Evolutionary conservation across 2,797 vertebrate genomes (phyloP), one percentile per base, ranked within the genome.

Genomic region (Enteromius radiatus): DNA sequence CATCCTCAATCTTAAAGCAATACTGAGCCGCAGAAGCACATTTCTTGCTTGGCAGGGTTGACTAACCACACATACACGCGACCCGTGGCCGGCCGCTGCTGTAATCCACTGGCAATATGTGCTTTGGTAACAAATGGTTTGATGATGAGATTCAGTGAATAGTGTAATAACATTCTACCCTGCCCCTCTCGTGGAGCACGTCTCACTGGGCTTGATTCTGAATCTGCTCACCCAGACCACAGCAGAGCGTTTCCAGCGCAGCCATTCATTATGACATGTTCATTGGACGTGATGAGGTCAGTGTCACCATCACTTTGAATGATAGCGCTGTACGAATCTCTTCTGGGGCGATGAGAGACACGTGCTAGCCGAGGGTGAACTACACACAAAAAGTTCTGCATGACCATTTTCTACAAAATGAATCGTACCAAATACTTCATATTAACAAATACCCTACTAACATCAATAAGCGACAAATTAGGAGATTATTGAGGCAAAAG

Each of bases 41-140:
- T 86, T 87, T 84, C 84, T 84, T 86, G 83, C 81, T 84, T 83
- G 85, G 61, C 78, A 86, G 47, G 76, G 45, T 84, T 80, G 82
- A 87, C 77, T 87, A 73, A 82, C 80, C 81, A 73, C 82, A 81
- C 71, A 80, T 65, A 65, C 74, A 59, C 31, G 47, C 74, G 70
- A 84, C 86, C 19, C 28, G 65, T 65, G 49, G 70, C 59, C 26
- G 9, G 74, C 59, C 26, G 10, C 64, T 84, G 74, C 84, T 85
- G 80, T 90, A 90, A 89, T 92, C 84, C 88, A 64, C 52, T 69
- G 86, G 88, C 59, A 82, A 82, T 65, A 84, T 87, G 80, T 81
- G 74, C 84, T 19, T 76, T 75, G 87, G 88, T 88, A 83, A 90
- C 90, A 92, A 87, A 89, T 86, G 52, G 80, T 82, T 61, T 28